Base-by-base conservation (phyloP, 2,797 vertebrate species). In the Arrhamphus sclerolepis region DNA sequence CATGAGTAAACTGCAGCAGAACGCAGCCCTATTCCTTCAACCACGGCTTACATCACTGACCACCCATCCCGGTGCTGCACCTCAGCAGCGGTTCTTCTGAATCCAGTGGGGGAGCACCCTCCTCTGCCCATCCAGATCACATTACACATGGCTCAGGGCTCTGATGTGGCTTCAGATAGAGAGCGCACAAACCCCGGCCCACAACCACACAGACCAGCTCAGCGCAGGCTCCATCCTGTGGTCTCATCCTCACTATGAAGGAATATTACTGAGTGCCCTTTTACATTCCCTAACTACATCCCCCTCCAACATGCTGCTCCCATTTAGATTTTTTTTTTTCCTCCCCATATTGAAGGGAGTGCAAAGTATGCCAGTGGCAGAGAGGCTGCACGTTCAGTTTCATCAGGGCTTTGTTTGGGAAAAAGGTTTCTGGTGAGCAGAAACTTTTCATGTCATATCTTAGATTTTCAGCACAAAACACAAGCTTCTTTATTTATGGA, bases 141-240 rank as follows among this genome's bases (percentile, higher is more conserved):
- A 78, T 92, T 91, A 90, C 89, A 79, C 86, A 82, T 74, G 72
- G 55, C 71, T 55, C 60, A 20, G 51, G 34, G 73, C 87, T 91
- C 75, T 91, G 90, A 92, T 92, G 91, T 91, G 92, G 91, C 86
- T 88, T 70, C 57, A 74, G 81, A 88, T 75, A 81, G 78, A 81
- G 76, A 80, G 85, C 70, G 67, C 48, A 72, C 80, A 86, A 87
- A 83, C 81, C 81, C 75, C 22, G 76, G 81, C 73, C 83, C 83
- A 63, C 70, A 86, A 89, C 87, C 87, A 72, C 87, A 86, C 61
- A 52, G 82, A 40, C 70, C 78, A 38, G 84, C 82, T 80, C 69
- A 42, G 71, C 46, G 46, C 66, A 68, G 78, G 77, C 78, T 75
- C 66, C 31, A 66, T 86, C 81, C 84, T 91, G 90, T 48, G 90